These are phyloP conservation scores for Drosophila mojavensis DNA, from an alignment of 1,140 invertebrate genomes.

Conservation along the genomic window DNA sequence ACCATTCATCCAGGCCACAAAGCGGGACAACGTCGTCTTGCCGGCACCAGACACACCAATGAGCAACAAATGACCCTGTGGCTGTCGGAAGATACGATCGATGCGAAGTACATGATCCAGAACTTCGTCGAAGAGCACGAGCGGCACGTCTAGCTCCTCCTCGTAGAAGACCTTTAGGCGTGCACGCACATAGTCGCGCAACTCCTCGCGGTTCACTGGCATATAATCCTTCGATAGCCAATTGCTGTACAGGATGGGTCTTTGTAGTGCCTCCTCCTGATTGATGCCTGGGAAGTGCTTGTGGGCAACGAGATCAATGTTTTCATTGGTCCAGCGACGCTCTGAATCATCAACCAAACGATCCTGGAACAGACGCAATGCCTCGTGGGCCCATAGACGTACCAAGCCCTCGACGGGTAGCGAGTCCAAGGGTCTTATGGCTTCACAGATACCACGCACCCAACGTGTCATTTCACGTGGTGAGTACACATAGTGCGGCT, in stretches of 20 bases:
- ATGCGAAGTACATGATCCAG: constrained; percentile 99
- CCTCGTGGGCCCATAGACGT: constrained; percentile 99
- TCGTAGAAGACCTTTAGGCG: constrained; percentile 99
- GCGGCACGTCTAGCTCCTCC: constrained; percentile 98
- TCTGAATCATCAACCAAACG: constrained; percentile 97
- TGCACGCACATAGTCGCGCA: constrained; percentile 98
- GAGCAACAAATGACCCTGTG: constrained; percentile 97
- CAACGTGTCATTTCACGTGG: constrained; percentile 99
- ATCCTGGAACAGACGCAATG: constrained; percentile 98
- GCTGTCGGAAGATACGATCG: constrained; percentile 99
- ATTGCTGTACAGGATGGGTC: constrained; percentile 97
- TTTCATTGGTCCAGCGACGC: constrained; percentile 98
- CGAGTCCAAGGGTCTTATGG: constrained; percentile 96
- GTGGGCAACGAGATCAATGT: constrained; percentile 96
- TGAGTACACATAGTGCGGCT: constrained; percentile 99
- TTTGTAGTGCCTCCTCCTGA: constrained; percentile 91
- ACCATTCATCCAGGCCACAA: constrained; percentile 99
- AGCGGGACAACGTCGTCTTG: constrained; percentile 99
- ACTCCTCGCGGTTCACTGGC: constrained; percentile 96
- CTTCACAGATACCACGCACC: constrained; percentile 99
- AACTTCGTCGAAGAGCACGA: constrained; percentile 99
- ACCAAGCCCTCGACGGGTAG: constrained; percentile 97
- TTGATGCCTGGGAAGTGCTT: constrained; percentile 98
- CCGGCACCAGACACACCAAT: constrained; percentile 99
- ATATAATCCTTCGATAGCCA: constrained; percentile 99